A percentile compares a stretch with the other conserved stretches of the same genome.
These are phyloP conservation scores for Acheta domesticus DNA, from an alignment of 2,888 invertebrate species.

Conservation along the genomic window DNA sequence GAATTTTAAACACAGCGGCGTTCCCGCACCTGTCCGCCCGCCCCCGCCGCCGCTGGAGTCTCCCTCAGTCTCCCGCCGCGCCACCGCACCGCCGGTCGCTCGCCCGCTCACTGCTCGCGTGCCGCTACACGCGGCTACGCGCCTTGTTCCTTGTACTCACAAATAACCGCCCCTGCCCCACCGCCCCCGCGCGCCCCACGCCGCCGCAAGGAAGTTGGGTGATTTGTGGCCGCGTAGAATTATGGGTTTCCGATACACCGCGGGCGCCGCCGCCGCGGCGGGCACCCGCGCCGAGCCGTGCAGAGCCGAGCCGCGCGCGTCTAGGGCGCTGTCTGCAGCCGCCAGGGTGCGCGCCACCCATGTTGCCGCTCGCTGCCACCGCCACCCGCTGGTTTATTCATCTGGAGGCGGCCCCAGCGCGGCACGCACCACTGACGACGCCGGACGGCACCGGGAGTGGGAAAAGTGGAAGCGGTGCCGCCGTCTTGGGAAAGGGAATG, in stretches of 20 bases:
- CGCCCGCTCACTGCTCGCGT: background rate
- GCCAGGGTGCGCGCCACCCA: too few species aligned
- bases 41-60: background rate
- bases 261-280: background rate
- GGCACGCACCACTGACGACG: background rate
- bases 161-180: background rate
- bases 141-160: background rate
- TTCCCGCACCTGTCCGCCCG: background rate
- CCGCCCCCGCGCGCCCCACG: background rate
- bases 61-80: background rate
- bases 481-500: too few species aligned
- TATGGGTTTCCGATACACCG: slow-evolving; percentile 18
- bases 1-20: background rate
- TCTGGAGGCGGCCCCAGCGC: background rate
- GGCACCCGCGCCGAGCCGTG: too few species aligned
- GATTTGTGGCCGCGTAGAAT: background rate
- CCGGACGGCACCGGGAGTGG: too few species aligned
- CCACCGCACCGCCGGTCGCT: background rate
- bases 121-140: background rate
- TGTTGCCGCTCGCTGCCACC: background rate
- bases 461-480: too few species aligned
- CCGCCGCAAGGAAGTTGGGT: slow-evolving; percentile 5
- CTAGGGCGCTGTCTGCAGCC: too few species aligned
- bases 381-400: background rate
- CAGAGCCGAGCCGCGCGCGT: too few species aligned